A percentile compares a stretch with the other conserved stretches of the same genome.
These are phyloP conservation scores for Ciconia boyciana DNA, from an alignment of 2,113 vertebrate genomes.

Conservation along the genomic window DNA sequence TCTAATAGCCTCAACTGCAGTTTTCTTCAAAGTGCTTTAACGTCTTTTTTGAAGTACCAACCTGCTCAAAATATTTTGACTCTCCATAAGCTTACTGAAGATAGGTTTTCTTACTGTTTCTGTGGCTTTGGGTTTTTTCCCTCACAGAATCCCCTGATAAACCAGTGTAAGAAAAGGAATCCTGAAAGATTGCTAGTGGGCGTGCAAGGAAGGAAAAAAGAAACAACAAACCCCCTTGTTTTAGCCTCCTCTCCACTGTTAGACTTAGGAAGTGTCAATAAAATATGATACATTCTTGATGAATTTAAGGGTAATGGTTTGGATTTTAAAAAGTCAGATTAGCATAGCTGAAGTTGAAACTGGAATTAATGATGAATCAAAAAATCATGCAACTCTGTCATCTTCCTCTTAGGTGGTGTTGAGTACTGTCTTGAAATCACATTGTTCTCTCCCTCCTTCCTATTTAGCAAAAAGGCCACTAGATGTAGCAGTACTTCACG, in stretches of 20 bases:
- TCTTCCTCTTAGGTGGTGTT: background rate
- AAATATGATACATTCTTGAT: background rate
- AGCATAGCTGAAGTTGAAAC: background rate
- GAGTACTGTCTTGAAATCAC: background rate
- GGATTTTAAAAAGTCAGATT: background rate
- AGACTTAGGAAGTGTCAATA: background rate
- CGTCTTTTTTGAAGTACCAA: background rate
- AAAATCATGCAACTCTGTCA: background rate
- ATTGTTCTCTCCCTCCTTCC: background rate
- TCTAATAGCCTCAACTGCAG: background rate
- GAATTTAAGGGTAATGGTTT: background rate
- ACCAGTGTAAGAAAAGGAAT: background rate
- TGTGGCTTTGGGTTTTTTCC: background rate
- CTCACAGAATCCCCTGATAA: background rate
- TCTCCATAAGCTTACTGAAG: background rate
- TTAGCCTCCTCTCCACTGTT: background rate
- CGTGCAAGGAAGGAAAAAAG: background rate
- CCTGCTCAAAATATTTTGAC: background rate
- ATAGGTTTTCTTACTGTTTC: background rate
- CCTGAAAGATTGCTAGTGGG: background rate
- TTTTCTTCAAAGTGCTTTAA: background rate
- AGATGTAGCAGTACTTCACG: background rate
- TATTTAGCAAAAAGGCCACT: background rate
- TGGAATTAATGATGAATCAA: background rate
- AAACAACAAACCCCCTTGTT: background rate